These are phyloP conservation scores for Catajapyx aquilonaris DNA, from an alignment of 1,140 invertebrate genomes.

Conservation along the genomic window DNA sequence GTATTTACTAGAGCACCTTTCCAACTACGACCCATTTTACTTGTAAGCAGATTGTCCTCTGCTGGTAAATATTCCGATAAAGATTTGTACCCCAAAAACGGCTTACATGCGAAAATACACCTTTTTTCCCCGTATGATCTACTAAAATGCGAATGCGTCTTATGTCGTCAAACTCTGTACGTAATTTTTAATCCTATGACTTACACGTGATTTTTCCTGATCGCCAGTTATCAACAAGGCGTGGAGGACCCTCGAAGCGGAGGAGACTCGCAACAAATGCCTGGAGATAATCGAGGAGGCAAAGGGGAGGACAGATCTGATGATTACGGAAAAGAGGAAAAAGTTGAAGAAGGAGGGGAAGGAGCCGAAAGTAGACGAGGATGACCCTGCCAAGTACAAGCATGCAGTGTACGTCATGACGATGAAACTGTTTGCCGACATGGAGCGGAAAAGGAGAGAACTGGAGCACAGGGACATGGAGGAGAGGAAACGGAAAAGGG, in stretches of 20 bases:
- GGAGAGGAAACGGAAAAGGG: slow-evolving; percentile 83
- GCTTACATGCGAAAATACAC: no score
- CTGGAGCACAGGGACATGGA: slow-evolving; percentile 74
- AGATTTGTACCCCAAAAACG: no score
- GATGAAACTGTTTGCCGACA: slow-evolving; percentile 96
- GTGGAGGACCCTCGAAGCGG: slow-evolving; percentile 90
- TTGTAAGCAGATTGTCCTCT: no score
- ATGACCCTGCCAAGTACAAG: slow-evolving; percentile 78
- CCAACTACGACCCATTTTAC: no score
- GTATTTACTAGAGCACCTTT: no score
- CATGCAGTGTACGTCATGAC: slow-evolving; percentile 92
- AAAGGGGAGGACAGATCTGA: slow-evolving; percentile 76
- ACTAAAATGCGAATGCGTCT: slow-evolving; percentile 6
- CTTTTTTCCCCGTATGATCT: no score
- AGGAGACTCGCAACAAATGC: slow-evolving; percentile 81
- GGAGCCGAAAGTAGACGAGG: slow-evolving; percentile 64
- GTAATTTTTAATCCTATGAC: no score
- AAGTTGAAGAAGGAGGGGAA: slow-evolving; percentile 87
- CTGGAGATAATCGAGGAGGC: slow-evolving; percentile 95
- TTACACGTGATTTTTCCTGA: slow-evolving; percentile 12
- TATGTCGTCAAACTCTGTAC: not conserved
- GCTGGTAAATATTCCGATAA: no score
- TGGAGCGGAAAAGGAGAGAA: slow-evolving; percentile 67
- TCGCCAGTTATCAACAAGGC: slow-evolving; percentile 73
- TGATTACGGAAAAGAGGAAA: slow-evolving; percentile 86